Evolutionary conservation across 2,888 invertebrate species (phyloP).

Genomic region (Colletes collaris): DNA sequence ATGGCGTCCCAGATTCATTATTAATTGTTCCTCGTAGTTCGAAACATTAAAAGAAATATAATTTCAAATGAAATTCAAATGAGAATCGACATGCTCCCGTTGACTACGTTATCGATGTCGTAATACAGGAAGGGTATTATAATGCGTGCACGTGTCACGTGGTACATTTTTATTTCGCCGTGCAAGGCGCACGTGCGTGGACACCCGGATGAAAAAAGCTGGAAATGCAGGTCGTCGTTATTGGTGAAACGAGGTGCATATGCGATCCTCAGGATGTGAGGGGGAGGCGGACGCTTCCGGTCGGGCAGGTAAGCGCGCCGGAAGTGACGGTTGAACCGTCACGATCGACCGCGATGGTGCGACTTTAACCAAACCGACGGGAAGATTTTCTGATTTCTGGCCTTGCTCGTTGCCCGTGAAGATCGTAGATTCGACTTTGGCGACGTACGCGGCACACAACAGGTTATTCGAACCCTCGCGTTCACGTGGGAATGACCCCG

Average conservation of each 20-base stretch:
- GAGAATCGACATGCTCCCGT: no score
- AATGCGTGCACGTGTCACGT: no score
- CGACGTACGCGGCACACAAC: conserved; percentile 40
- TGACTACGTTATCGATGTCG: no score
- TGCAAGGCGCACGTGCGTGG: background rate
- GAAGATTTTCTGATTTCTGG: conserved; percentile 70
- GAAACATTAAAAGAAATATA: no score
- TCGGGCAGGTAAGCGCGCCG: conserved; percentile 69
- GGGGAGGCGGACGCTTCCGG: conserved; percentile 69
- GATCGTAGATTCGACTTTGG: conserved; percentile 64
- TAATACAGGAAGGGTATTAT: background rate
- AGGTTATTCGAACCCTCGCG: conserved; percentile 50
- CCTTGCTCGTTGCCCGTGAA: conserved; percentile 65
- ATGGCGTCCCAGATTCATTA: no score
- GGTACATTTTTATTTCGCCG: background rate
- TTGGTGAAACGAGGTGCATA: conserved; percentile 49
- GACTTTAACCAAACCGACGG: conserved; percentile 60
- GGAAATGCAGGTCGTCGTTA: conserved; percentile 44
- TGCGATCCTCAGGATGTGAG: conserved; percentile 55
- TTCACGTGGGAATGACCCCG: conserved; percentile 57
- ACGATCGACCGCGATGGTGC: conserved; percentile 65
- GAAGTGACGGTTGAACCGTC: conserved; percentile 69
- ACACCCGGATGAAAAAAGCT: conserved; percentile 21
- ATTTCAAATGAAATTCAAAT: no score
- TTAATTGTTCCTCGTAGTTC: no score